Evolutionary conservation across 2,113 vertebrate species (phyloP).

Genomic region (Lasiurus cinereus): DNA sequence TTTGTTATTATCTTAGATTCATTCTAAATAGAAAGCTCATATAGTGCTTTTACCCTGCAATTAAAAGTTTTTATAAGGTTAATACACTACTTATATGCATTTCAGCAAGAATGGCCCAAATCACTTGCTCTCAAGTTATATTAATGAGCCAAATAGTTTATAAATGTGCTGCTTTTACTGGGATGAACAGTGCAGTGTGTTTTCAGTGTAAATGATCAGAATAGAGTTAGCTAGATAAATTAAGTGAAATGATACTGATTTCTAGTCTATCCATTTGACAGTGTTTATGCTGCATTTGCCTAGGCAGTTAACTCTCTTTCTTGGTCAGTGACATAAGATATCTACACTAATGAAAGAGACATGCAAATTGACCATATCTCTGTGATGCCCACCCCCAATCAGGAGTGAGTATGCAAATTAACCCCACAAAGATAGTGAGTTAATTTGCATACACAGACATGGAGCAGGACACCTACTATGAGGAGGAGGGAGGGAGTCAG

Average conservation of each 20-base stretch:
- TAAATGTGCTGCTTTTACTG: constrained; percentile 30
- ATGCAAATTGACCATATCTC: too few relatives aligned
- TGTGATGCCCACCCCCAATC: too few relatives aligned
- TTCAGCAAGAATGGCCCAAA: not conserved
- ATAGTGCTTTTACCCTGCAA: not conserved
- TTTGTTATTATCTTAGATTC: not conserved
- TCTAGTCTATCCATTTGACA: not conserved
- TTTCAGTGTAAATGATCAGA: constrained; percentile 9
- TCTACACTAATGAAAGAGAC: too few relatives aligned
- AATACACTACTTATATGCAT: not conserved
- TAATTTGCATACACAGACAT: too few relatives aligned
- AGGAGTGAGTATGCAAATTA: too few relatives aligned
- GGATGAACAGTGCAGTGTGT: not conserved
- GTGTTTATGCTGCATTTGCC: not conserved
- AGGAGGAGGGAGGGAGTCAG: too few relatives aligned
- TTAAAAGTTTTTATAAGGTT: not conserved
- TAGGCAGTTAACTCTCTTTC: not conserved
- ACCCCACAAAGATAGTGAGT: too few relatives aligned
- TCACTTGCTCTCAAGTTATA: not conserved
- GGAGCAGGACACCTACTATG: too few relatives aligned
- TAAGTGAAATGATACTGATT: constrained; percentile 42
- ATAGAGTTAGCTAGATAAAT: not conserved
- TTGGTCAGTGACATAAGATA: not conserved
- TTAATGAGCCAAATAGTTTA: not conserved
- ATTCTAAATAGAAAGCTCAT: not conserved